These are phyloP conservation scores for Lithobates sylvaticus DNA, from an alignment of 2,797 vertebrate genomes.

Conservation along the genomic window DNA sequence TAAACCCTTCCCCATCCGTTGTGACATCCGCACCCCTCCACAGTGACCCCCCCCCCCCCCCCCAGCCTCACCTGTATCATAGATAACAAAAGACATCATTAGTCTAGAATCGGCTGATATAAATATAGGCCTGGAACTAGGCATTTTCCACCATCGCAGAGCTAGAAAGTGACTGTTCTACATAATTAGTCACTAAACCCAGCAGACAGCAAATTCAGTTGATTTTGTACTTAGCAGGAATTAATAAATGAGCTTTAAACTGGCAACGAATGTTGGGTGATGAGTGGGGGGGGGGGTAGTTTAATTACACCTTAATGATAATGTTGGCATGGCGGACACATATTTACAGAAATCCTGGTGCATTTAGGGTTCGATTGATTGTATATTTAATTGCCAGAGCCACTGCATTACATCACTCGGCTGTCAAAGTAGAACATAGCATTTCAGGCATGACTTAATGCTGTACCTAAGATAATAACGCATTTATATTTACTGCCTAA, in stretches of 20 bases:
- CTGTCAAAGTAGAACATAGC: slow-evolving; percentile 46
- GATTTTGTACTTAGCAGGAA: slow-evolving; percentile 56
- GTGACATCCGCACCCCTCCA: too few relatives aligned
- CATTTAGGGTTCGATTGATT: slow-evolving; percentile 37
- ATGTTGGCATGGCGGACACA: slow-evolving; percentile 27
- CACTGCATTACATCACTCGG: slow-evolving; percentile 37
- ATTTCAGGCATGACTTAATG: slow-evolving; percentile 31
- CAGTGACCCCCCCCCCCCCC: too few relatives aligned
- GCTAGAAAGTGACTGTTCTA: slow-evolving; percentile 24
- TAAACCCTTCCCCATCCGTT: too few relatives aligned
- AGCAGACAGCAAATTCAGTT: slow-evolving; percentile 46
- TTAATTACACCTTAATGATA: slow-evolving; percentile 49
- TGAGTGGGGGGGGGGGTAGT: neutral
- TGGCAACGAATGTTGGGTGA: neutral
- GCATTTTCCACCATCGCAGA: slow-evolving; percentile 1
- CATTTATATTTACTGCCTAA: slow-evolving; percentile 27
- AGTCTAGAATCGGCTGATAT: neutral
- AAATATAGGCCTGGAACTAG: slow-evolving; percentile 23
- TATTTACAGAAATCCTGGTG: slow-evolving; percentile 25
- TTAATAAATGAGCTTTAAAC: slow-evolving; percentile 50
- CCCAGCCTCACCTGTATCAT: too few relatives aligned
- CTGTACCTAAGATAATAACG: slow-evolving; percentile 31
- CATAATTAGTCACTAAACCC: slow-evolving; percentile 52
- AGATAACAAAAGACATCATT: neutral
- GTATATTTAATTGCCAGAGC: slow-evolving; percentile 38